These are phyloP conservation scores for Lucilia sericata DNA, from an alignment of 1,140 invertebrate genomes.

Conservation along the genomic window DNA sequence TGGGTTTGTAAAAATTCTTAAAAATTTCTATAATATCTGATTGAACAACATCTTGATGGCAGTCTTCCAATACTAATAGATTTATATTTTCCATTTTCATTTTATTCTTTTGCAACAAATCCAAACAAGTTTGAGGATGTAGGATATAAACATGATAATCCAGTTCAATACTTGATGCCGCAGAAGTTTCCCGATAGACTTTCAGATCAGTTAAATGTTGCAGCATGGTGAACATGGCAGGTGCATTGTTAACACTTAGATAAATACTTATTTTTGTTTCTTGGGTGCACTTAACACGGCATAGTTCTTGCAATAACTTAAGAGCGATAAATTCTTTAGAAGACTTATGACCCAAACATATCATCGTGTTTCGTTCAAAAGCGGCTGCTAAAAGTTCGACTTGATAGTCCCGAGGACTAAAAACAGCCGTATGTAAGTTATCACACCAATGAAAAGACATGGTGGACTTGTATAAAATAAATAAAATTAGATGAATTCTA, in stretches of 20 bases:
- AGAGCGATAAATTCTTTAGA: slow-evolving; percentile 91
- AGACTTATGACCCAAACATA: slow-evolving; percentile 83
- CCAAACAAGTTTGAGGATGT: slow-evolving; percentile 70
- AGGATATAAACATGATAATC: slow-evolving; percentile 70
- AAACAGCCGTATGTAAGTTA: slow-evolving; percentile 69
- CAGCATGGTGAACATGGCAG: slow-evolving; percentile 55
- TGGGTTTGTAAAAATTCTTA: slow-evolving; percentile 12
- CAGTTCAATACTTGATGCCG: slow-evolving; percentile 38
- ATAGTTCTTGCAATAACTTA: slow-evolving; percentile 85
- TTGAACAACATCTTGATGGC: slow-evolving; percentile 74
- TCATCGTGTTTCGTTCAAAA: slow-evolving; percentile 83
- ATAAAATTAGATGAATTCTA: background rate
- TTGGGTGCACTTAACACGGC: slow-evolving; percentile 70
- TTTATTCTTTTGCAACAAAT: slow-evolving; percentile 63
- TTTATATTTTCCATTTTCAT: slow-evolving; percentile 72
- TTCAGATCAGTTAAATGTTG: slow-evolving; percentile 62
- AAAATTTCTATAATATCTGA: slow-evolving; percentile 66
- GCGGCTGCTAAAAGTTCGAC: slow-evolving; percentile 86
- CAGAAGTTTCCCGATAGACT: slow-evolving; percentile 57
- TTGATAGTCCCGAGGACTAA: slow-evolving; percentile 82
- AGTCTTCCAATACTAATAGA: slow-evolving; percentile 86
- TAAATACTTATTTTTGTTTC: slow-evolving; percentile 57
- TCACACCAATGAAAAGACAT: slow-evolving; percentile 69
- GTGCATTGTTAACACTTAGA: slow-evolving; percentile 51
- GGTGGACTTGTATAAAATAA: slow-evolving; percentile 12